phyloP scores from a whole-genome alignment of 2,888 invertebrate genomes.

The Meganola albula region DNA sequence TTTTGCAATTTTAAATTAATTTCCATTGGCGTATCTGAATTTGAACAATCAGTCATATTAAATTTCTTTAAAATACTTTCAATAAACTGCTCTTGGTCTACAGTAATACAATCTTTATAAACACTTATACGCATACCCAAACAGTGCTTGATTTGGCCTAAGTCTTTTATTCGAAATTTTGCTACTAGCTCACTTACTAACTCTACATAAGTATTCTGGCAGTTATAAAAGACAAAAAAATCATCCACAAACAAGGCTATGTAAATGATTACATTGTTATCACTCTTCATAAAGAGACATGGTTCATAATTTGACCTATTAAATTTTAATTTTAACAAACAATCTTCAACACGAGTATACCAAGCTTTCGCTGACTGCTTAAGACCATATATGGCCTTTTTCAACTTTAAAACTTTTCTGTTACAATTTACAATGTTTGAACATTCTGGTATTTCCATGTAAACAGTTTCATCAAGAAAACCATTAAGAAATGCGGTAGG shows the following conservation, averaged over 20 bases:
- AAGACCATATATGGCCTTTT: constrained; percentile 26
- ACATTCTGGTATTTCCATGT: constrained; percentile 16
- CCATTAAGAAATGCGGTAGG: constrained; percentile 7
- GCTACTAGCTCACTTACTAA: not conserved
- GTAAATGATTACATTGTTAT: constrained; percentile 12
- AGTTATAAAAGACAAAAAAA: constrained; percentile 18
- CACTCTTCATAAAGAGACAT: constrained; percentile 25
- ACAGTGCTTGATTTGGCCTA: constrained; percentile 13
- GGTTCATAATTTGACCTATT: constrained; percentile 22
- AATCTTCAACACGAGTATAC: constrained; percentile 21
- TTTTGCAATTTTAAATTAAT: constrained; percentile 9
- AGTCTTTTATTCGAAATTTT: constrained; percentile 11
- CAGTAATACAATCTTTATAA: constrained; percentile 5
- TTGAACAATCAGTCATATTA: constrained; percentile 11
- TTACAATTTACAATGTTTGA: constrained; percentile 3
- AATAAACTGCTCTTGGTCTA: constrained; percentile 12
- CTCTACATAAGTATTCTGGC: not conserved
- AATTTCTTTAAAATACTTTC: constrained; percentile 8
- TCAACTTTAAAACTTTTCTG: constrained; percentile 22
- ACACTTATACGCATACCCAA: constrained; percentile 14
- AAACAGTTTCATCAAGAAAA: constrained; percentile 19
- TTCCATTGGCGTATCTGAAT: constrained; percentile 12
- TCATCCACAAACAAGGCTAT: constrained; percentile 26
- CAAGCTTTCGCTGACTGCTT: constrained; percentile 26
- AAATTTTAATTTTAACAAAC: constrained; percentile 14